A percentile compares a stretch with the other conserved stretches of the same genome.
Evolutionary conservation across 1,140 invertebrate genomes (phyloP).

Genomic region (Listronotus oregonensis): DNA sequence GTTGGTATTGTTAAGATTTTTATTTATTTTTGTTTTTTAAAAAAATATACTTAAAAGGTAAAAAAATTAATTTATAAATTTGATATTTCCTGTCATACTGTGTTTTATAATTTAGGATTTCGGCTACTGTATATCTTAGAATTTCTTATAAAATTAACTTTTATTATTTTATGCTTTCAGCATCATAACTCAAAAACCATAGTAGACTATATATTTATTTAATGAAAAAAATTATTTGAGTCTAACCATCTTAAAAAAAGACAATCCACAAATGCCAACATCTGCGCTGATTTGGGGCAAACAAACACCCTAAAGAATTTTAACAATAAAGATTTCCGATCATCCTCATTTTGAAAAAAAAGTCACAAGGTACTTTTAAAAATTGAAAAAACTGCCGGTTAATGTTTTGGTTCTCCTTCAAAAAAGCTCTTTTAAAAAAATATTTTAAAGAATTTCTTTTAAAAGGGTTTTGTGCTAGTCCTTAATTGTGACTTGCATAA

Average conservation of each 20-base stretch:
- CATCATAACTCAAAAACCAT: too few species aligned
- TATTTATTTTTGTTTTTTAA: too few species aligned
- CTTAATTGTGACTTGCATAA: slow-evolving; percentile 31
- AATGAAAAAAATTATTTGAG: too few species aligned
- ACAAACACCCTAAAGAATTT: slow-evolving; percentile 17
- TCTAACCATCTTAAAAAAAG: neutral
- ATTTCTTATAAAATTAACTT: too few species aligned
- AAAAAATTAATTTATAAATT: too few species aligned
- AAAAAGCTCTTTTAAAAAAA: slow-evolving; percentile 22
- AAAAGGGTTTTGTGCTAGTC: slow-evolving; percentile 18
- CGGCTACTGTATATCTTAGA: too few species aligned
- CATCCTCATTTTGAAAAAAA: slow-evolving; percentile 14
- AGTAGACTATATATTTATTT: too few species aligned
- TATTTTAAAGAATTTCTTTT: slow-evolving; percentile 19
- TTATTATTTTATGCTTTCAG: too few species aligned
- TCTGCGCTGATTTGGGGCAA: slow-evolving; percentile 20
- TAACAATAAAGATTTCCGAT: neutral
- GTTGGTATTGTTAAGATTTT: too few species aligned
- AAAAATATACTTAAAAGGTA: too few species aligned
- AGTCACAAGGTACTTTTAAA: slow-evolving; percentile 7
- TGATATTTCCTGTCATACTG: too few species aligned
- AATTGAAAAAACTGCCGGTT: slow-evolving; percentile 23
- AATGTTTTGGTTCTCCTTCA: slow-evolving; percentile 30
- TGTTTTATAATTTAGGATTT: too few species aligned
- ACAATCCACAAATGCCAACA: neutral